Percentiles rank a stretch among this genome's conserved stretches.
Conservation (phyloP, 2,113 vertebrate genomes). For the Syngnathus scovelli region DNA sequence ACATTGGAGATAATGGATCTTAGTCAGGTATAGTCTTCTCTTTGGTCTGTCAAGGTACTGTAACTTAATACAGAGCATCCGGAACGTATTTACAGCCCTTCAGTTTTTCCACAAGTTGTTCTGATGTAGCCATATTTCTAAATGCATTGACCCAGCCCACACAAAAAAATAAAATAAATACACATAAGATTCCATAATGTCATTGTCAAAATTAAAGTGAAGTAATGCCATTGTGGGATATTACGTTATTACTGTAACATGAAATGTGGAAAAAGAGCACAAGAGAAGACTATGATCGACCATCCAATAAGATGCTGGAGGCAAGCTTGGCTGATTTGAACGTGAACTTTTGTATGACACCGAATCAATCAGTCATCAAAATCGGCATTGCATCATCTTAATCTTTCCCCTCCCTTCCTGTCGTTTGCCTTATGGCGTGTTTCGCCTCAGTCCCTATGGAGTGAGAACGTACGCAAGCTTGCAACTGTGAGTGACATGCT, state of each 20-base stretch:
- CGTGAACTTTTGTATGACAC: background rate
- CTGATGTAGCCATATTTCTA: background rate
- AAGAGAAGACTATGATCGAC: slow-evolving; percentile 7
- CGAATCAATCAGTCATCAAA: slow-evolving; percentile 7
- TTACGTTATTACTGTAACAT: background rate
- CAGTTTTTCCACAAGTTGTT: background rate
- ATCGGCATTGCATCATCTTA: slow-evolving; percentile 34
- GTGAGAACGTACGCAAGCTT: slow-evolving; percentile 29
- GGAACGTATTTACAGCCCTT: background rate
- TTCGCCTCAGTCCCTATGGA: slow-evolving; percentile 28
- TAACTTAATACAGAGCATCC: background rate
- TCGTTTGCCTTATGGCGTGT: slow-evolving; percentile 40
- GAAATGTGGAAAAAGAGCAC: background rate
- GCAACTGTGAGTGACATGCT: slow-evolving; percentile 35
- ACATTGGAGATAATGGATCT: slow-evolving; percentile 11
- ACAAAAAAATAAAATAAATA: background rate
- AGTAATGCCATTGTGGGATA: background rate
- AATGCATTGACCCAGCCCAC: background rate
- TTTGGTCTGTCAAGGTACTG: background rate
- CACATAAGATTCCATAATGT: background rate
- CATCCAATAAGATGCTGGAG: background rate
- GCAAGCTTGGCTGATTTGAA: slow-evolving; percentile 6
- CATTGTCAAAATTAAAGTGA: background rate
- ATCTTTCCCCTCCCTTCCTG: slow-evolving; percentile 39
- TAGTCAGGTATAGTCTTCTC: background rate